phyloP scores from a whole-genome alignment of 2,888 invertebrate species.

The Rhingia rostrata region DNA sequence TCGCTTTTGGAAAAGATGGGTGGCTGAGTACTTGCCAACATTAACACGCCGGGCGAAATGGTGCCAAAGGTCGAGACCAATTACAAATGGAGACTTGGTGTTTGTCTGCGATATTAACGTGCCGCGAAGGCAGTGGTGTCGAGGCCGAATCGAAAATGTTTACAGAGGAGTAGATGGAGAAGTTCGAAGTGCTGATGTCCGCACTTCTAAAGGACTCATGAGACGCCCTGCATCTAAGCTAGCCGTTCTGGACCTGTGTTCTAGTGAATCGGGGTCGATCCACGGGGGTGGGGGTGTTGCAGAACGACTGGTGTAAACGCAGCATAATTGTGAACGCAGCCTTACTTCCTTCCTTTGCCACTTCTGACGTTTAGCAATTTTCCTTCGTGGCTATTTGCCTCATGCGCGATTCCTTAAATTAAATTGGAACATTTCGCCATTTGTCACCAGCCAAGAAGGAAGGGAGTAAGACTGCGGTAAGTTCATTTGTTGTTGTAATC shows the following conservation, averaged over 20 bases:
- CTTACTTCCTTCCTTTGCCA: too few species aligned
- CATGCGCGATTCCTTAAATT: too few species aligned
- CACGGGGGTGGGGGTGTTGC: background rate
- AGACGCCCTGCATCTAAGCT: background rate
- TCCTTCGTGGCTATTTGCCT: too few species aligned
- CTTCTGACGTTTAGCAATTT: too few species aligned
- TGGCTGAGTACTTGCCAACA: background rate
- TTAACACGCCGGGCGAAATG: background rate
- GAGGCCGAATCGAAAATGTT: background rate
- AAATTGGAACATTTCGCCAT: too few species aligned
- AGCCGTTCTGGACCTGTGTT: background rate
- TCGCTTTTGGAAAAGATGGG: constrained; percentile 6
- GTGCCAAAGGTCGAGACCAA: background rate
- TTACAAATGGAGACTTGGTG: background rate
- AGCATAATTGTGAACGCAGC: too few species aligned
- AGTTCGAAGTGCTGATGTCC: background rate
- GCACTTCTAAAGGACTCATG: background rate
- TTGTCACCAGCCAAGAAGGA: too few species aligned
- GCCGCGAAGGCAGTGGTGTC: constrained; percentile 2
- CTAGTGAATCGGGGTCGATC: background rate
- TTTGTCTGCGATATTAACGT: background rate
- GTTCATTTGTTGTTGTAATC: too few species aligned
- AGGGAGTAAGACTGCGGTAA: too few species aligned
- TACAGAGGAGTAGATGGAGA: background rate
- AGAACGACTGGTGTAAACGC: background rate